A percentile compares a stretch with the other conserved stretches of the same genome.
Conservation (phyloP, 37 sponge, comb jelly and placozoan genomes). For the Cladorhizidae sp. region DNA sequence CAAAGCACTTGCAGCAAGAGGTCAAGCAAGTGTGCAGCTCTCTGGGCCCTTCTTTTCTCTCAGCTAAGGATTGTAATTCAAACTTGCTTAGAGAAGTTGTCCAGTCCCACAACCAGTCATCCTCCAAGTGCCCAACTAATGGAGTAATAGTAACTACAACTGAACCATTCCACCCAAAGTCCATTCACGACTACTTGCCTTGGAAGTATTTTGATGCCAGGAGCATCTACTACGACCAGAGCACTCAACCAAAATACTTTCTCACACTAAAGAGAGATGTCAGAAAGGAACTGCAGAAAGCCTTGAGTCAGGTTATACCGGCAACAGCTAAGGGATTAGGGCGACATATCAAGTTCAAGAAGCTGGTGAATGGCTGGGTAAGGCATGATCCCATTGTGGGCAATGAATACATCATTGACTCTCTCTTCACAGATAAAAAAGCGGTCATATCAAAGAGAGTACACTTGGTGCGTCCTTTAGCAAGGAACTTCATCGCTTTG, state of each 20-base stretch:
- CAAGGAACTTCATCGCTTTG: constrained; percentile 28
- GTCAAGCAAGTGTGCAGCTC: constrained; percentile 7
- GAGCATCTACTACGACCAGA: constrained; percentile 13
- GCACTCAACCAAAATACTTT: constrained; percentile 4
- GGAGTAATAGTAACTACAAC: background rate
- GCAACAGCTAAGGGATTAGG: constrained; percentile 28
- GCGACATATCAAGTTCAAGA: constrained; percentile 32
- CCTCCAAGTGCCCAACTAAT: constrained; percentile 13
- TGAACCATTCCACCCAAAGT: constrained; percentile 4
- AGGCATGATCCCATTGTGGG: constrained; percentile 51
- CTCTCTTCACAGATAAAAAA: constrained; percentile 13
- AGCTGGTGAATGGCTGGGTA: constrained; percentile 62
- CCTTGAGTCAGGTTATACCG: constrained; percentile 7
- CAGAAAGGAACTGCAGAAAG: constrained; percentile 4
- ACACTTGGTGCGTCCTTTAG: constrained; percentile 46
- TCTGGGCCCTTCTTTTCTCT: background rate
- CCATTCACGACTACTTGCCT: constrained; percentile 16
- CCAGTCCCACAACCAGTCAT: too few species aligned
- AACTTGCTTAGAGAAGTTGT: too few species aligned
- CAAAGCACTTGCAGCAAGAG: background rate
- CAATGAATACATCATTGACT: constrained; percentile 64
- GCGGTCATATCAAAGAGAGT: constrained; percentile 26
- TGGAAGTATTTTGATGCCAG: constrained; percentile 50
- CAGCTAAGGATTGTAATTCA: background rate
- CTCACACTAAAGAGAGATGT: background rate